Evolutionary conservation across 2,113 vertebrate species (phyloP), one percentile per base, ranked within the genome.

Genomic region (Okapia johnstoni): DNA sequence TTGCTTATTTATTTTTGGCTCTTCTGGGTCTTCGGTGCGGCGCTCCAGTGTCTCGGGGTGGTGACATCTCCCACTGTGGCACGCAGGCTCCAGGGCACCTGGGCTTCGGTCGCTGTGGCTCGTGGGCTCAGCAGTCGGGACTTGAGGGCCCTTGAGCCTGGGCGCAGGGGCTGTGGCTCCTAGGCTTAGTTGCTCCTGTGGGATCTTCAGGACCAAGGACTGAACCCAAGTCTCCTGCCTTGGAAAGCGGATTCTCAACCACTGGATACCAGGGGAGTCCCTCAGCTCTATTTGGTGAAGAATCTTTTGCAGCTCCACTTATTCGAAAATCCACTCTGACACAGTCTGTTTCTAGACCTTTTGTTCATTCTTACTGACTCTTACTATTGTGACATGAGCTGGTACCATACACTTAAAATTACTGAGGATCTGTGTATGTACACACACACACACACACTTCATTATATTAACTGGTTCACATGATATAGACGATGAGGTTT

Each of bases 331-430:
- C 25, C 15, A 1, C 76, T 7, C 4, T 14, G 2, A 12, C 2
- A 5, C 30, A 15, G 19, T n/a, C 81, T 13, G 1, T 77, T 83
- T 19, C 76, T 26, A 33, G 63, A 19, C 10, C 1, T 26, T 28
- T 7, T 23, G 12, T 14, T n/a, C n/a, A 6, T 23, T 12, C 12
- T 43, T 26, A 10, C 21, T 11, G 58, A 12, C 63, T 60, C 77
- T 80, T 12, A 33, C 70, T 30, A 7, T 4, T 21, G 30, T 57
- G n/a, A 33, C 26, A 5, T 0, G 25, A 91, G 43, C 30, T 6
- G 46, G n/a, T 8, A 46, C 30, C 1, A 0, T 0, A 11, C 0
- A 1, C 10, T 36, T 23, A 54, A 30, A 6, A n/a, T 21, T 13
- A 3, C 2, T 4, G 23, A 12, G 43, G 54, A 3, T 52, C 11